Conservation (phyloP, 2,888 invertebrate genomes). For the Orthonevra nobilis region DNA sequence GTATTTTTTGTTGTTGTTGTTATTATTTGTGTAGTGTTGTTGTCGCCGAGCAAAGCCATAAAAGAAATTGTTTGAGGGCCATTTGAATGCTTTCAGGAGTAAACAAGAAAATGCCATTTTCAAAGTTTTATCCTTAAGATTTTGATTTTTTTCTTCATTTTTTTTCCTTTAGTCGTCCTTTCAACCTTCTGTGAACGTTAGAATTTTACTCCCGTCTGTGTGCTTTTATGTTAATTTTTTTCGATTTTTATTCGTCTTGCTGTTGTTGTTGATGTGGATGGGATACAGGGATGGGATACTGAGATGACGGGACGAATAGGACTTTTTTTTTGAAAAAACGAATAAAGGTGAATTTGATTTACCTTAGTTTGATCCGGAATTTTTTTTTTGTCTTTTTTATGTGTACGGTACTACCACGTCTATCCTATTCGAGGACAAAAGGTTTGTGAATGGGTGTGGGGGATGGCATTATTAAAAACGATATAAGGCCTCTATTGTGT, state of each 20-base stretch:
- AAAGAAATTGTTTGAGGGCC: slow-evolving; percentile 70
- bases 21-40: slow-evolving; percentile 48
- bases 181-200: slow-evolving; percentile 8
- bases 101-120: slow-evolving; percentile 72
- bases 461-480: slow-evolving; percentile 46
- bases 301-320: slow-evolving; percentile 59
- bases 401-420: slow-evolving; percentile 34
- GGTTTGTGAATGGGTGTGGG: slow-evolving; percentile 1
- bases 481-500: slow-evolving; percentile 39
- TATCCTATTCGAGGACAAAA: slow-evolving; percentile 33
- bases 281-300: slow-evolving; percentile 50
- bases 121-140: slow-evolving; percentile 66
- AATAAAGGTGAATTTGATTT: slow-evolving; percentile 70
- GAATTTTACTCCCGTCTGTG: no score
- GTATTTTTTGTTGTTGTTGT: slow-evolving; percentile 20
- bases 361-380: slow-evolving; percentile 57
- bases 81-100: slow-evolving; percentile 71
- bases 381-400: slow-evolving; percentile 33
- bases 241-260: slow-evolving; percentile 24
- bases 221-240: slow-evolving; percentile 65
- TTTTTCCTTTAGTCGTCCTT: slow-evolving; percentile 29
- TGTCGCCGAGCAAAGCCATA: slow-evolving; percentile 65
- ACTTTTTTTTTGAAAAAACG: slow-evolving; percentile 64
- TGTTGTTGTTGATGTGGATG: slow-evolving; percentile 36
- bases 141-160: slow-evolving; percentile 45